Conservation (phyloP, 2,113 vertebrate species). For the Mellivora capensis region DNA sequence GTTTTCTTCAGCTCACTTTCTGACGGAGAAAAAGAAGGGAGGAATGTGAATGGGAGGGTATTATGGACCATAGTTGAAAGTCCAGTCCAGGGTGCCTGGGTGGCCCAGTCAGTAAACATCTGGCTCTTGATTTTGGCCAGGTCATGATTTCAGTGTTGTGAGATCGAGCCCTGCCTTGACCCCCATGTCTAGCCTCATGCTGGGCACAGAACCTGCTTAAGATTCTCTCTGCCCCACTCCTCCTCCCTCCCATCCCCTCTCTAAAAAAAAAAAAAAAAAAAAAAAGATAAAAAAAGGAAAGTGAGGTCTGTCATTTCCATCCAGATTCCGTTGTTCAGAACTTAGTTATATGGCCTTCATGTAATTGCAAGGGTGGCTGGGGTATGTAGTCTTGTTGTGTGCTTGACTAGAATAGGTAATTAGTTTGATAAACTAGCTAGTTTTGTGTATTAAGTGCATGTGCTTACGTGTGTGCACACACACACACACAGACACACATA, state of each 20-base stretch:
- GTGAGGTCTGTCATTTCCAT: not conserved
- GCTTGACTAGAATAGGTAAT: not conserved
- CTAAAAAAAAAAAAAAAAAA: not conserved
- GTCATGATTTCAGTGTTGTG: not conserved
- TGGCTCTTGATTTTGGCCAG: not conserved
- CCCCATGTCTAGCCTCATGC: not conserved
- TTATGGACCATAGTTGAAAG: not conserved
- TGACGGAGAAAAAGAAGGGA: not conserved
- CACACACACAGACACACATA: accelerated
- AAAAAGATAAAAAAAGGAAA: not conserved
- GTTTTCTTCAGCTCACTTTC: not conserved
- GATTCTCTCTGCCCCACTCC: not conserved
- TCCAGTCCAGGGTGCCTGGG: not conserved
- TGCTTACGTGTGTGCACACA: accelerated
- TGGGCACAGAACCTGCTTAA: not conserved
- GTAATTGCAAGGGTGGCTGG: not conserved
- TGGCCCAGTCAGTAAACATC: not conserved
- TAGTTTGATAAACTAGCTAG: not conserved
- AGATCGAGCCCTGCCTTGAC: not conserved
- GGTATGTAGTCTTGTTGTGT: not conserved
- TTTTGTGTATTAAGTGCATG: not conserved
- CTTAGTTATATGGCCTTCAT: not conserved
- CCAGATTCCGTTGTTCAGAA: not conserved
- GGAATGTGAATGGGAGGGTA: not conserved
- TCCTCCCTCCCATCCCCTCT: not conserved